Evolutionary conservation across 2,797 vertebrate genomes (phyloP), one percentile per base, ranked within the genome.

Genomic region (Gymnocypris eckloni): DNA sequence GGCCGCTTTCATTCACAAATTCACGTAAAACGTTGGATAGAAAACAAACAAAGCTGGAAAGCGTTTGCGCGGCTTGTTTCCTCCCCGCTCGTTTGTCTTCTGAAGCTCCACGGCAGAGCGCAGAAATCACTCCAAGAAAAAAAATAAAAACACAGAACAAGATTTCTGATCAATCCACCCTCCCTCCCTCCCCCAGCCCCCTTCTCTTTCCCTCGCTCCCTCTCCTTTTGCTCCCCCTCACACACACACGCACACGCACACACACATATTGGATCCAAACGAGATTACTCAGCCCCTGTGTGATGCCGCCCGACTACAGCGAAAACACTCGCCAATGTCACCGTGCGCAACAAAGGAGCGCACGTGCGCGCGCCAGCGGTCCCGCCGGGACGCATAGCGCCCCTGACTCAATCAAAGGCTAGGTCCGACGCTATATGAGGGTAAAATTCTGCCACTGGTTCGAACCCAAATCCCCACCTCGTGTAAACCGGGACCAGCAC

Each of bases 131-230:
- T 95, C 93, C 92, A 93, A 94, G 83, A 70, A 81, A 66, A 66
- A 66, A 79, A 86, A 93, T 94, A 79, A 80, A 84, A 82, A 69
- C 88, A 78, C 37, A 71, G 56, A 78, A 95, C 94, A 95, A 95
- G 93, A 94, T 94, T 94, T 95, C 93, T 91, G 93, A 95, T 95
- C 95, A 95, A 95, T 95, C 93, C 93, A 94, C 91, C 93, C 93
- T 91, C 86, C 79, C 93, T 91, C 86, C 79, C 77, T 86, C 77
- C 77, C 81, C 77, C 80, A 64, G 80, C 82, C 73, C 50, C 81
- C 64, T 77, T 33, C 84, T 76, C 84, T 75, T 86, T 84, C 90
- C 83, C 87, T 82, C 85, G 84, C 88, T 87, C 70, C 52, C 69
- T 71, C 81, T 25, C 73, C 81, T 41, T 79, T 78, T 61, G 39